phyloP scores from a whole-genome alignment of 2,797 vertebrate genomes.

The Diplodus sargus region DNA sequence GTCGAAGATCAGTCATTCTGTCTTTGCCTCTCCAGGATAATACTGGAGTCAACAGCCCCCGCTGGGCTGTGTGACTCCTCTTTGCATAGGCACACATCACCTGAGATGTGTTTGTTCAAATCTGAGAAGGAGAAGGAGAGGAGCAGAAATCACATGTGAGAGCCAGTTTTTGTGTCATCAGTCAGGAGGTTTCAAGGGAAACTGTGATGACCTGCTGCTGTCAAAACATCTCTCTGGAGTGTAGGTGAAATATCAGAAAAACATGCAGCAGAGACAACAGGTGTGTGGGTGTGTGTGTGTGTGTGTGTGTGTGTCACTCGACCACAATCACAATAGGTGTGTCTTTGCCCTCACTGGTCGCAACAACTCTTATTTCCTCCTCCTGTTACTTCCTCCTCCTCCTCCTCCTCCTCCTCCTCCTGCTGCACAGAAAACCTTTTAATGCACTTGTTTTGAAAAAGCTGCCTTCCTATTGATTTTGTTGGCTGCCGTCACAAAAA shows the following conservation, averaged over 20 bases:
- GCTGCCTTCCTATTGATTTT: conserved; percentile 35
- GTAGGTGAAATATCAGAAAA: conserved; percentile 19
- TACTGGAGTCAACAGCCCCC: conserved; percentile 14
- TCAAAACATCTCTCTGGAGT: conserved; percentile 28
- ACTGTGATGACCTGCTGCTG: conserved; percentile 4
- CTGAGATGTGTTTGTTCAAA: conserved; percentile 30
- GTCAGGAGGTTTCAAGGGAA: conserved; percentile 45
- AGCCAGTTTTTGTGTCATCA: background rate
- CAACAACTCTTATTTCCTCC: conserved; percentile 23
- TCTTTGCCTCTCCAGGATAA: conserved; percentile 13
- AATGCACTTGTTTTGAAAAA: conserved; percentile 13
- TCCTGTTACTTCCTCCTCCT: conserved; percentile 30
- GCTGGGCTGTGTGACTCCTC: conserved; percentile 2
- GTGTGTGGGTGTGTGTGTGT: conserved; percentile 14
- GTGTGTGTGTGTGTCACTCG: conserved; percentile 8
- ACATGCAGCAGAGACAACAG: background rate
- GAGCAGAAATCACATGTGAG: background rate
- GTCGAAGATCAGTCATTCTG: conserved; percentile 45
- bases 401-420: conserved; percentile 28
- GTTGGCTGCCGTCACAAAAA: conserved; percentile 15
- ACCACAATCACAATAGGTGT: no score
- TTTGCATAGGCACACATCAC: conserved; percentile 10
- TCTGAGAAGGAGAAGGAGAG: background rate
- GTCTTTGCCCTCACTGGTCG: background rate
- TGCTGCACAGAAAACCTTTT: background rate